Conservation (phyloP, 2,113 vertebrate species). For the Sinocyclocheilus maitianheensis region DNA sequence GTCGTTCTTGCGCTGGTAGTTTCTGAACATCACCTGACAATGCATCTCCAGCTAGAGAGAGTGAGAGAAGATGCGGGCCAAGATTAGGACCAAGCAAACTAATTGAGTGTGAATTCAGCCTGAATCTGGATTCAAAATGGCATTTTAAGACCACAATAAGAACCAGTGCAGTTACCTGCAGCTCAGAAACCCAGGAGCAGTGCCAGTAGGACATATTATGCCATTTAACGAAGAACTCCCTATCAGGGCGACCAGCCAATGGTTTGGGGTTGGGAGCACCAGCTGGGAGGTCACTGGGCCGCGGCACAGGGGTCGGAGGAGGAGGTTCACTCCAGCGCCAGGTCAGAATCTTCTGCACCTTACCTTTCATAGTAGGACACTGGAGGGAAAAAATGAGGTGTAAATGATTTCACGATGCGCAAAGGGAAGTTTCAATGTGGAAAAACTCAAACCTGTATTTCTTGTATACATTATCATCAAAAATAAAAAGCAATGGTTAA, state of each 20-base stretch:
- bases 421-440: neutral
- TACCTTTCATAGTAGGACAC: constrained; percentile 94
- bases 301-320: constrained; percentile 84
- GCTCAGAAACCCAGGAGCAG: constrained; percentile 95
- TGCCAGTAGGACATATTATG: constrained; percentile 98
- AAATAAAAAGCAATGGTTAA: no score
- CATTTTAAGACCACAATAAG: neutral
- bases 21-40: constrained; percentile 97
- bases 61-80: neutral
- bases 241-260: constrained; percentile 88
- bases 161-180: constrained; percentile 74
- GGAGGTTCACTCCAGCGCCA: constrained; percentile 97
- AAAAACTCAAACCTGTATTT: no score
- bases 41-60: constrained; percentile 88
- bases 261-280: constrained; percentile 85
- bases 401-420: neutral
- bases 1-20: constrained; percentile 98
- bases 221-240: constrained; percentile 98
- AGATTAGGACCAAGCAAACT: neutral
- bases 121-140: neutral
- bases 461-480: no score
- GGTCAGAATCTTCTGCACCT: constrained; percentile 95
- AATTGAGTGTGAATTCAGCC: neutral
- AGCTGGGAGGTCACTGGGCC: constrained; percentile 83
- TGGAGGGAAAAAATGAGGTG: constrained; percentile 55